Evolutionary conservation across 2,113 vertebrate genomes (phyloP).

Genomic region (Etheostoma spectabile): DNA sequence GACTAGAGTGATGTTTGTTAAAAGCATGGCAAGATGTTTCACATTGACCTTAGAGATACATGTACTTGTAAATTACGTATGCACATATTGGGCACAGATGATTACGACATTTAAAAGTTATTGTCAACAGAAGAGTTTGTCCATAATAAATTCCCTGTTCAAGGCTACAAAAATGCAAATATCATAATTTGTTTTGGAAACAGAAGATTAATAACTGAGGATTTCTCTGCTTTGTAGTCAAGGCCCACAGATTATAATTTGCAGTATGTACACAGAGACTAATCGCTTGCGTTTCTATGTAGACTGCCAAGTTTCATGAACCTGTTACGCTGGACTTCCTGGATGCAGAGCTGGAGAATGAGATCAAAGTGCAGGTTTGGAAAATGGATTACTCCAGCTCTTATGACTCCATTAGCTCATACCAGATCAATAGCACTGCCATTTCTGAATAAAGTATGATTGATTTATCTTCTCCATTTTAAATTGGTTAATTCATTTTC

Average conservation of each 20-base stretch:
- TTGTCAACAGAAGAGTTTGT: neutral
- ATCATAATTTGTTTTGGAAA: conserved; percentile 10
- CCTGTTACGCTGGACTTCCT: conserved; percentile 85
- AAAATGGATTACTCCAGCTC: conserved; percentile 1
- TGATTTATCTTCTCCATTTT: neutral
- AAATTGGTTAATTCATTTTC: neutral
- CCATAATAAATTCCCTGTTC: conserved; percentile 8
- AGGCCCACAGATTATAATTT: neutral
- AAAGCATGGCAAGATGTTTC: conserved; percentile 30
- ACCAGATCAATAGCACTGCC: neutral
- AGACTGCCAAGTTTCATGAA: conserved; percentile 81
- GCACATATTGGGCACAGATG: conserved; percentile 37
- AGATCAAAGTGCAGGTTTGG: conserved; percentile 80
- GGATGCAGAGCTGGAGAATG: conserved; percentile 82
- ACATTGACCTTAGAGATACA: conserved; percentile 8
- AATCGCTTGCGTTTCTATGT: conserved; percentile 21
- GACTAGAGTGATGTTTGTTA: conserved; percentile 37
- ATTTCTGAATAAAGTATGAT: neutral
- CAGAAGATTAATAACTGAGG: conserved; percentile 9
- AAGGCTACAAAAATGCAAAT: neutral
- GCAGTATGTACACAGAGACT: conserved; percentile 2
- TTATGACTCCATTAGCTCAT: neutral
- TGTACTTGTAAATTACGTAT: conserved; percentile 1
- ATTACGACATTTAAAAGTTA: conserved; percentile 3
- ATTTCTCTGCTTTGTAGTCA: conserved; percentile 23